These are phyloP conservation scores for Orycteropus afer DNA, from an alignment of 2,113 vertebrate genomes.

Conservation along the genomic window DNA sequence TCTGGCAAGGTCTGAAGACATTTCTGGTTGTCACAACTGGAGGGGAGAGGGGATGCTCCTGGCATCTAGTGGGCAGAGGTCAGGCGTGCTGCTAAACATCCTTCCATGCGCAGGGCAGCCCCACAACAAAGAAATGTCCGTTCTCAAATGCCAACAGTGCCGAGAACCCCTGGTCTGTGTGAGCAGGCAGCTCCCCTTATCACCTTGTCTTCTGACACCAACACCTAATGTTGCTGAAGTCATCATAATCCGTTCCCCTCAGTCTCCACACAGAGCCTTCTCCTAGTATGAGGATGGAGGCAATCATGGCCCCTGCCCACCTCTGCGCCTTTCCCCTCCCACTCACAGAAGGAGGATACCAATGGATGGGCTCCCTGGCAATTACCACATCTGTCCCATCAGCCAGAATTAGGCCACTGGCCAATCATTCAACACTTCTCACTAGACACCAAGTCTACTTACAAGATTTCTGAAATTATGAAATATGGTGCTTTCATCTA, in stretches of 20 bases:
- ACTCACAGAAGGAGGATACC: not conserved
- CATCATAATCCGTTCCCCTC: not conserved
- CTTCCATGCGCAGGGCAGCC: not conserved
- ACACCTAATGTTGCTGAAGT: not conserved
- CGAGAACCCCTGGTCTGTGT: not conserved
- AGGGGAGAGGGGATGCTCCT: too few species aligned
- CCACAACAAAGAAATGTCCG: not conserved
- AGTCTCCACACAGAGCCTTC: not conserved
- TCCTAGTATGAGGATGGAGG: not conserved
- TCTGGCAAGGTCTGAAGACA: not conserved
- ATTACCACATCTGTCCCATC: too few species aligned
- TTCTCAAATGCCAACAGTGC: too few species aligned
- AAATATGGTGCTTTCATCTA: not conserved
- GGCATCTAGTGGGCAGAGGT: not conserved
- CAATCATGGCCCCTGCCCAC: not conserved
- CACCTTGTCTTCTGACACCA: too few species aligned
- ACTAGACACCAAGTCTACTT: not conserved
- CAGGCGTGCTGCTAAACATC: too few species aligned
- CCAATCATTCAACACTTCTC: not conserved
- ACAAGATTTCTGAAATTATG: not conserved
- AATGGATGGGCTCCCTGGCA: not conserved
- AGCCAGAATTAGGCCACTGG: not conserved
- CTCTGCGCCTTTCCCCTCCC: not conserved
- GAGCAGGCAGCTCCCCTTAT: not conserved
- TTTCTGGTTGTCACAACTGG: not conserved